Conservation (phyloP, 1,140 invertebrate genomes). For the Drosophila tropicalis region DNA sequence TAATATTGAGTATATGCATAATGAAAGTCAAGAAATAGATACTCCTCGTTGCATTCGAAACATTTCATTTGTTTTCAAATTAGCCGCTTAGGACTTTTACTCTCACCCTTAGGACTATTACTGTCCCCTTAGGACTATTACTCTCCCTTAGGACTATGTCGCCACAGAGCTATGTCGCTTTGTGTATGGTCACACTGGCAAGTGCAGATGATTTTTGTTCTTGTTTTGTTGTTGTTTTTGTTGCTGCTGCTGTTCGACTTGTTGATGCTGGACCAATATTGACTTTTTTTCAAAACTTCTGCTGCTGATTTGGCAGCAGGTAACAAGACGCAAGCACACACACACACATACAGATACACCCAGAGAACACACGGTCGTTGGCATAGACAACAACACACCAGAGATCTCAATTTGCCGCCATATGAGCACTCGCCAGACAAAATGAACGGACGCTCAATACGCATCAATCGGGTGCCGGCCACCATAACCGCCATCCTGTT, state of each 20-base stretch:
- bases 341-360: neutral
- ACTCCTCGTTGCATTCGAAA: no score
- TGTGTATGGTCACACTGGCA: constrained; percentile 1
- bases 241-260: constrained; percentile 2
- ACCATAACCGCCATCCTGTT: constrained; percentile 66
- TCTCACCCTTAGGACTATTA: no score
- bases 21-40: constrained; percentile 61
- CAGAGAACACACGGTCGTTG: no score
- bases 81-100: no score
- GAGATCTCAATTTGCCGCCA: constrained; percentile 11
- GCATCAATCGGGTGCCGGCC: constrained; percentile 75
- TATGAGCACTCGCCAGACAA: constrained; percentile 26
- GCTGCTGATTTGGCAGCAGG: constrained; percentile 19
- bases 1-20: constrained; percentile 42
- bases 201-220: constrained; percentile 14
- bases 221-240: constrained; percentile 6
- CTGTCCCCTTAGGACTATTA: no score
- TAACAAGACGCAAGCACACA: neutral
- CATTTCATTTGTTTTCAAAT: no score
- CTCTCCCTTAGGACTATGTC: no score
- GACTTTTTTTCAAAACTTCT: constrained; percentile 11
- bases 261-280: constrained; percentile 16
- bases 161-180: neutral
- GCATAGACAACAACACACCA: no score
- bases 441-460: constrained; percentile 80